These are phyloP conservation scores for Malurus melanocephalus DNA, from an alignment of 2,113 vertebrate genomes.

Conservation along the genomic window DNA sequence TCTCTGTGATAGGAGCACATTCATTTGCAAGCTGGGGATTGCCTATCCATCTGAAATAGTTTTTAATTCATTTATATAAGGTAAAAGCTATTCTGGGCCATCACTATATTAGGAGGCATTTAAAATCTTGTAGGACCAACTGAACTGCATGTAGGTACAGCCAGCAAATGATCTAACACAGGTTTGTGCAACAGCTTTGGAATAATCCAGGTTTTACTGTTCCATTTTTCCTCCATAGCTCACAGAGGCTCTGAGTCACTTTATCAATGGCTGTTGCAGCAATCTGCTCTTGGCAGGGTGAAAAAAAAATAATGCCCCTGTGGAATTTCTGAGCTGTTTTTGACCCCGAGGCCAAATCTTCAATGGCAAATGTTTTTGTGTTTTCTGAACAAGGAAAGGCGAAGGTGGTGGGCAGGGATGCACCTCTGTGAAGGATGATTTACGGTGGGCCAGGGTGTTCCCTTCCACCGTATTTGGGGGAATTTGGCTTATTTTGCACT, in stretches of 20 bases:
- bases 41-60: not conserved
- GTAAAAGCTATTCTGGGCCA: not conserved
- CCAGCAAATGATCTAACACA: not conserved
- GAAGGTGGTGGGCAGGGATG: not conserved
- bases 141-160: not conserved
- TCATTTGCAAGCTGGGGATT: not conserved
- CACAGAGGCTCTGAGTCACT: not conserved
- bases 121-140: not conserved
- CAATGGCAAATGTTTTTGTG: not conserved
- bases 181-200: not conserved
- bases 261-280: not conserved
- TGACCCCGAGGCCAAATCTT: not conserved
- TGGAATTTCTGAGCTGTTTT: not conserved
- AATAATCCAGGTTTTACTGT: not conserved
- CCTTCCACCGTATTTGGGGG: not conserved
- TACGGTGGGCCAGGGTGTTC: fast-evolving
- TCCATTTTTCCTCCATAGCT: not conserved
- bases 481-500: not conserved
- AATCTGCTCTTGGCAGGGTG: not conserved
- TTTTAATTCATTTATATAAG: not conserved
- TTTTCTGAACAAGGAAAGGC: not conserved
- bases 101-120: not conserved
- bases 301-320: not conserved
- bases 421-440: not conserved
- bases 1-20: not conserved